Percentiles rank a stretch among this genome's conserved stretches.
These are phyloP conservation scores for Acleris emargana DNA, from an alignment of 2,888 invertebrate species.

Conservation along the genomic window DNA sequence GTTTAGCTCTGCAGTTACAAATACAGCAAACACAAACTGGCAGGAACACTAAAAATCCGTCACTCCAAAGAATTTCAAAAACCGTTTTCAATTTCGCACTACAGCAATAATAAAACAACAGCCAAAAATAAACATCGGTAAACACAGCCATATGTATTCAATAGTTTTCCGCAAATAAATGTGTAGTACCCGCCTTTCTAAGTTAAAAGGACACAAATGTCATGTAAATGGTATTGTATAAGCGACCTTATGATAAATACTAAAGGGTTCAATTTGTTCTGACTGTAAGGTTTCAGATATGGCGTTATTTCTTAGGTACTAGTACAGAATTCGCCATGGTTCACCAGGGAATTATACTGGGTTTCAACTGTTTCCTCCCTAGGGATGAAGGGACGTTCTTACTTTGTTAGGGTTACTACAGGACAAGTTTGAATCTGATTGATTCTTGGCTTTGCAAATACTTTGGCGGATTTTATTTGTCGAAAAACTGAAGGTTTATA, in stretches of 20 bases:
- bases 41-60: no score
- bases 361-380: not conserved
- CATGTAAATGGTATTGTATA: no score
- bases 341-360: not conserved
- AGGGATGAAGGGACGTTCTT: not conserved
- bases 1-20: no score
- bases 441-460: constrained; percentile 7
- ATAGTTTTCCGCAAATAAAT: constrained; percentile 11
- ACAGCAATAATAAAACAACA: not conserved
- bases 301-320: no score
- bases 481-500: no score
- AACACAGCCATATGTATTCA: not conserved
- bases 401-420: not conserved
- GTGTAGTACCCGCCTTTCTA: not conserved
- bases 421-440: constrained; percentile 15
- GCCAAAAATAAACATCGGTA: not conserved
- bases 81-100: no score
- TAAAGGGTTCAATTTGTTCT: no score
- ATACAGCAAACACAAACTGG: no score
- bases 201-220: no score
- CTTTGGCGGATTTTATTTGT: not conserved
- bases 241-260: no score
- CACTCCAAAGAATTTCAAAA: no score
- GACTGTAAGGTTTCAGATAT: no score
- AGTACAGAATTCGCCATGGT: not conserved